Evolutionary conservation across 2,888 invertebrate genomes (phyloP), one percentile per base, ranked within the genome.

Genomic region (Hydrotaea cyrtoneurina): DNA sequence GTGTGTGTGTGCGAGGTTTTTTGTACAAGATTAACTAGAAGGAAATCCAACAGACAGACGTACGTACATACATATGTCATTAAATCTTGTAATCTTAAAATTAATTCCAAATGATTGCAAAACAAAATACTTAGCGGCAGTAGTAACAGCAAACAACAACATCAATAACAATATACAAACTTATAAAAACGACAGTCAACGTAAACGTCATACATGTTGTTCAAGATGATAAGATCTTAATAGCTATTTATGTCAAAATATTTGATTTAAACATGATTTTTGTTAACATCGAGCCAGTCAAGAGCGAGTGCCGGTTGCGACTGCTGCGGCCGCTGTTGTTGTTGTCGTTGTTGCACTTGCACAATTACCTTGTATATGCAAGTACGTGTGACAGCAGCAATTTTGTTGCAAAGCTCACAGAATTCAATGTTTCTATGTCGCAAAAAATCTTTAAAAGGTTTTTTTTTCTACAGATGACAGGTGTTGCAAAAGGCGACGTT

Each of bases 251-350:
- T 85, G 85, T 85, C 85, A 85, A 85, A 85, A 85, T 85, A 82
- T 85, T 85, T 85, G 85, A 85, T 85, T 85, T 85, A 85, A 85
- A 85, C 85, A 85, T 85, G 85, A 82, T 82, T 82, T 62, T 85
- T 85, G 85, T 85, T 85, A 85, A 85, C 85, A 85, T 82, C 79
- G 46, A 69, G 46, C 79, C 23, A 69, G 69, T 69, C 69, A 69
- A 69, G 69, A 69, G 69, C 69, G 59, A 43, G 36, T 62, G 46
- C 46, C 11, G 23, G 66, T 46, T 11, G 64, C 7, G 36, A 0
- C 21, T 57, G 13, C 23, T 57, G 19, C n/a, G n/a, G 57, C 23
- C 17, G 64, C 15, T 23, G 26, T 43, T 21, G 69, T 15, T 69
- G 15, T 0, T 46, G 46, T 15, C 46, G 69, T 10, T 66, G 69